These are phyloP conservation scores for Mesoclemmys tuberculata DNA, from an alignment of 2,113 vertebrate genomes.

Conservation along the genomic window DNA sequence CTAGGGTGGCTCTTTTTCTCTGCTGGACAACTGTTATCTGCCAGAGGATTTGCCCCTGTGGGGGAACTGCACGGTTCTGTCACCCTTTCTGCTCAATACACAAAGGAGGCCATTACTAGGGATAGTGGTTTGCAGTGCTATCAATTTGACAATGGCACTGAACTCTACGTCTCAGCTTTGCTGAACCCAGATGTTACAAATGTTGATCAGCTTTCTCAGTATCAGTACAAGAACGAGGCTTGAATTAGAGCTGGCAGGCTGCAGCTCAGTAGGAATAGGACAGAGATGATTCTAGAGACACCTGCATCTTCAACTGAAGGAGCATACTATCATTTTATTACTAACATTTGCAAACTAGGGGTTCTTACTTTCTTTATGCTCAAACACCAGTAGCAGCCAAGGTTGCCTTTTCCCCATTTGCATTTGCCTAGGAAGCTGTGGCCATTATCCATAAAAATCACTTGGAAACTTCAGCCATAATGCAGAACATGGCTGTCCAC, in stretches of 20 bases:
- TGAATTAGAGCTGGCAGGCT: neutral
- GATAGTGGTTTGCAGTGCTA: neutral
- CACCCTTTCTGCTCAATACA: neutral
- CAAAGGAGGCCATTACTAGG: neutral
- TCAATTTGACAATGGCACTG: neutral
- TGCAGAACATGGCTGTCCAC: neutral
- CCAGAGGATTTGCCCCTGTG: neutral
- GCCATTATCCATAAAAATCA: fast-evolving
- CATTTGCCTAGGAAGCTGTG: neutral
- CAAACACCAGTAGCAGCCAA: neutral
- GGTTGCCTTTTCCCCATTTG: neutral
- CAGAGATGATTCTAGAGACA: neutral
- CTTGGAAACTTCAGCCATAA: neutral
- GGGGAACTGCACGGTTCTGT: neutral
- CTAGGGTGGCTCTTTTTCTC: neutral
- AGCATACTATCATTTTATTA: neutral
- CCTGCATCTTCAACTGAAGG: neutral
- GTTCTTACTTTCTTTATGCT: neutral
- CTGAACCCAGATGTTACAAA: neutral
- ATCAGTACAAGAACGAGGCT: neutral
- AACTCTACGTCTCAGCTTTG: neutral
- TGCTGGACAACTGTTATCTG: neutral
- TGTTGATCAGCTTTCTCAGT: neutral
- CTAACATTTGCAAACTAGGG: neutral
- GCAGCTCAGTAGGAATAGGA: neutral